Base-by-base conservation (phyloP, 2,797 vertebrate species). In the Labeo calbasu region DNA sequence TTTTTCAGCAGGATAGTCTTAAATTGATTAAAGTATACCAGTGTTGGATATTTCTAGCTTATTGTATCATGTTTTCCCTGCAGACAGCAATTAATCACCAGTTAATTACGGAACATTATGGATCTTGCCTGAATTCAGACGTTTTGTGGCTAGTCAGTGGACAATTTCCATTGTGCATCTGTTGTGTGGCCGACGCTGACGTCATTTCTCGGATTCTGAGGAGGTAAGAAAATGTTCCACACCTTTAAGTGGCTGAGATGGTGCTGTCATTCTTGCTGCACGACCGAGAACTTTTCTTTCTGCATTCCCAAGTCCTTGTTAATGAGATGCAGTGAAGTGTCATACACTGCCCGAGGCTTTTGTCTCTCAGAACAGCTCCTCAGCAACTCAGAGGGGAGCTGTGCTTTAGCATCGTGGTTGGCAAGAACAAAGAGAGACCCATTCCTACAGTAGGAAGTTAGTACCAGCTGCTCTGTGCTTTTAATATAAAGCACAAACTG, bases 261-360 rank as follows among this genome's bases (percentile, higher is more conserved):
- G 88, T 90, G 84, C 79, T 92, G 90, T 89, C 88, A 90, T 94
- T 92, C 91, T 90, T 92, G 92, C 86, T 86, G 89, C 28, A 81
- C 91, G 91, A 93, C 89, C 89, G 87, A 61, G 43, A 28, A 82
- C 48, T 78, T 83, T 90, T 91, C 90, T 72, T 92, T 77, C 75
- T 77, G 75, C 87, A 82, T 90, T 87, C 57, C 87, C 63, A 76
- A 81, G 87, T 92, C 91, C 91, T 91, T 93, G 91, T 83, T 91
- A 92, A 94, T 93, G 85, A 90, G 87, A 93, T 89, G 92, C 91
- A 91, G 89, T 89, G 88, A 91, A 91, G 91, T 93, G 92, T 92
- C 92, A 92, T 91, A 91, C 86, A 90, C 84, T 79, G 91, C 91
- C 93, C 88, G 89, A 89, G 91, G 93, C 91, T 2, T 86, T 88